These are phyloP conservation scores for Cyclargus thomasi DNA, from an alignment of 1,140 invertebrate genomes.

Conservation along the genomic window DNA sequence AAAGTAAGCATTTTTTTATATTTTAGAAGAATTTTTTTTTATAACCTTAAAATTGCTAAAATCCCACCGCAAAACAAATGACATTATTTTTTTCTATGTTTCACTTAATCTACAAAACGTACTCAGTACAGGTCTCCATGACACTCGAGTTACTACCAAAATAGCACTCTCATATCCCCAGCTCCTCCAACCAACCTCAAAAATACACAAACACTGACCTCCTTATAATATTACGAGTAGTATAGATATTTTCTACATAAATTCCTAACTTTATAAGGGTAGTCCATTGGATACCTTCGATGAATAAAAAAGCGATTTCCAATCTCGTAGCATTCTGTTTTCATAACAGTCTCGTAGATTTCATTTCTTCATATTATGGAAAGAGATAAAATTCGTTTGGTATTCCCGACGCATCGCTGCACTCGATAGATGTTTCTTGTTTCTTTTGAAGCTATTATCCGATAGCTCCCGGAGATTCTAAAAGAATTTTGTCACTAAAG, in stretches of 20 bases:
- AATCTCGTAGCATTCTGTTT: not conserved
- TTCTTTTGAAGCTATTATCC: constrained; percentile 16
- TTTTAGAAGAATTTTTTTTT: too few species aligned
- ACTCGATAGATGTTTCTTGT: constrained; percentile 17
- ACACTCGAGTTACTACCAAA: too few species aligned
- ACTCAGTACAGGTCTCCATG: too few species aligned
- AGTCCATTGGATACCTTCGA: not conserved
- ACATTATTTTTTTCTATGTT: too few species aligned
- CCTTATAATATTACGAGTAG: too few species aligned
- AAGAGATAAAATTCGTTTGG: constrained; percentile 12
- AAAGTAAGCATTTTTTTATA: too few species aligned
- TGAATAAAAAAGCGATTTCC: not conserved
- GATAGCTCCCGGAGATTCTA: constrained; percentile 4
- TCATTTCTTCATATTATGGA: not conserved
- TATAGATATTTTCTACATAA: not conserved
- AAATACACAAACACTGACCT: too few species aligned
- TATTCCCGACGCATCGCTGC: constrained; percentile 15
- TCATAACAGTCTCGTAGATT: constrained; percentile 1
- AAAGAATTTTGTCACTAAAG: constrained; percentile 17
- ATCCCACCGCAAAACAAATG: too few species aligned
- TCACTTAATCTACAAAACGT: too few species aligned
- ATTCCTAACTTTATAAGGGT: not conserved
- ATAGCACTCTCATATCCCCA: too few species aligned
- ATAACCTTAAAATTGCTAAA: too few species aligned
- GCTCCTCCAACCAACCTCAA: too few species aligned